Evolutionary conservation across 2,113 vertebrate species (phyloP), one percentile per base, ranked within the genome.

Genomic region (Pandion haliaetus): DNA sequence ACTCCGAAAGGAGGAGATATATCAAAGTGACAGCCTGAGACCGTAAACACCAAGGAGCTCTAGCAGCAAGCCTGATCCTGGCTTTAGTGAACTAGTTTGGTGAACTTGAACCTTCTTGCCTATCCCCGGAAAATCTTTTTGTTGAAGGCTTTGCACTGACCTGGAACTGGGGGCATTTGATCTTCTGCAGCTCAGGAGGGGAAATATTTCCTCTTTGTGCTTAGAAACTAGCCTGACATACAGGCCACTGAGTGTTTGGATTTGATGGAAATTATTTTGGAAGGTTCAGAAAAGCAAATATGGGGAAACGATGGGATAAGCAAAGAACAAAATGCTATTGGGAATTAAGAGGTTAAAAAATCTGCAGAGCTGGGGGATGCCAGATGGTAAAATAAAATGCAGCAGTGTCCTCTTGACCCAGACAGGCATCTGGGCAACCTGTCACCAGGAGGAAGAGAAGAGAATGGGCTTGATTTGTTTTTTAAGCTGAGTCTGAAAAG

Each of bases 371-470:
- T 91, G 61, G 45, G 50, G 0, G 6, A 81, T 91, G 6, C 38
- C 50, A 71, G 61, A 24, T 78, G 74, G 70, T 23, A 74, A 96
- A 94, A 63, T 59, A 95, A 83, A 94, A 86, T 36, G 12, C 2
- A 54, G 74, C 87, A 70, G 40, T 12, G 78, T 85, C 82, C 70
- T 58, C 66, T 63, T 97, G 95, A 95, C 95, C 93, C 87, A 85
- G 95, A 90, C 92, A 96, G 84, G 84, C 95, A 88, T 87, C 71
- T 90, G 90, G 49, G 82, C 78, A 91, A 19, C 61, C 54, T 89
- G 87, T 96, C 87, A 96, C 84, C 49, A 61, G 73, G 36, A 93
- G 63, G 86, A 95, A 71, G 82, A 44, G 69, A 71, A 84, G 47
- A 87, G 84, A 89, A 91, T 63, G 84, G 78, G 15, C 79, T 85